These are phyloP conservation scores for Diarsia brunnea DNA, from an alignment of 2,888 invertebrate genomes.

Conservation along the genomic window DNA sequence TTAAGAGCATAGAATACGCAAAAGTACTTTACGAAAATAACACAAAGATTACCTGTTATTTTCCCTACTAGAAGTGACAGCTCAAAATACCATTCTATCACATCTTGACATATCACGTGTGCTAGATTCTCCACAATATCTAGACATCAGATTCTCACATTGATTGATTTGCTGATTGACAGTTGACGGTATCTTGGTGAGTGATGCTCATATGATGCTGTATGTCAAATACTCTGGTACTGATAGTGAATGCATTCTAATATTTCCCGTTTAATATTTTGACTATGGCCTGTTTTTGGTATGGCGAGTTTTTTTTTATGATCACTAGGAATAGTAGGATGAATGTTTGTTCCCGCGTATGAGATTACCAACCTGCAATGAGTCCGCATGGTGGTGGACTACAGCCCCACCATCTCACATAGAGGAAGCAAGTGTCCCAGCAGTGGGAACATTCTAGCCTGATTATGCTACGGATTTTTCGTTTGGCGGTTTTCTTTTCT, in stretches of 20 bases:
- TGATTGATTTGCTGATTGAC: slow-evolving; percentile 71
- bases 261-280: neutral
- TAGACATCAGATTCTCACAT: slow-evolving; percentile 58
- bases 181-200: slow-evolving; percentile 60
- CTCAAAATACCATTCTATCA: slow-evolving; percentile 17
- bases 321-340: no score
- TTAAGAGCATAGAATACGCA: neutral
- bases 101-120: slow-evolving; percentile 30
- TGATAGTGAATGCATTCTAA: slow-evolving; percentile 41
- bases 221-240: slow-evolving; percentile 34
- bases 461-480: neutral
- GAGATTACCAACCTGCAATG: neutral
- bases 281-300: accelerated
- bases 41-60: neutral
- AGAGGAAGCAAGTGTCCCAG: neutral
- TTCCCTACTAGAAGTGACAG: neutral
- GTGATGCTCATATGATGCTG: slow-evolving; percentile 45
- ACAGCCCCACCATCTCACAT: neutral
- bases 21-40: neutral
- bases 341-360: neutral
- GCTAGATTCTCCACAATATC: slow-evolving; percentile 47
- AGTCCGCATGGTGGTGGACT: neutral
- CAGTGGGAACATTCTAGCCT: neutral
- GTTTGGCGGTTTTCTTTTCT: neutral
- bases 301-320: neutral